Base-by-base conservation (phyloP, 2,113 vertebrate genomes). In the Cichladusa arquata region DNA sequence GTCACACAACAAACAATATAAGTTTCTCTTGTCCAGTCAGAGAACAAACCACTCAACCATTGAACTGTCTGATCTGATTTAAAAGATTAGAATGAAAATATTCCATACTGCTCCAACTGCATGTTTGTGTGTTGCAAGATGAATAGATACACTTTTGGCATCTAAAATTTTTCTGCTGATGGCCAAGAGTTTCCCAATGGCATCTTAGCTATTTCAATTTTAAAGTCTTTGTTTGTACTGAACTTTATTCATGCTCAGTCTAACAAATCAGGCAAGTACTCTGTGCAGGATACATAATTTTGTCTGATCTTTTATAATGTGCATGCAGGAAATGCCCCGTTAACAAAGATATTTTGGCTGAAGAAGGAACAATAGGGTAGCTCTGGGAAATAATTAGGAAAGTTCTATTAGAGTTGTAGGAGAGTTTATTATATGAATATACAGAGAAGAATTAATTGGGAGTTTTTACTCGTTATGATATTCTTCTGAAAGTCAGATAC, bases 201-300 rank as follows among this genome's bases (percentile, higher is more conserved):
- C 54, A 89, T 91, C 74, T 95, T 87, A 87, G 45, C 36, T 96
- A 80, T 92, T 80, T 66, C 25, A 81, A 4, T 65, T 88, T 94
- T 76, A 26, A 93, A 94, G 81, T 89, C 60, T 82, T 87, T 96
- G 82, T 95, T 95, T 96, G 51, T 40, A 67, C 57, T 96, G 86
- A 76, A 92, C 72, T 82, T 93, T 89, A 83, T 94, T 88, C 74
- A 22, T 83, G 71, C 72, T 95, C 62, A 92, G 71, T 25, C 45
- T 90, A 72, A 91, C 54, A 89, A 56, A 92, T 86, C 70, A 85
- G 57, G 76, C 19, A 4, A 93, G 47, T 38, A 47, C 28, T 86
- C 44, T 93, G 54, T 57, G 72, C 83, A 95, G 67, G 64, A 70
- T 87, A 26, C 77, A 85, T 67, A 88, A 78, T 92, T 81, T 93